Evolutionary conservation across 2,888 invertebrate species (phyloP), one percentile per base, ranked within the genome.

Genomic region (Phragmatobia fuliginosa): DNA sequence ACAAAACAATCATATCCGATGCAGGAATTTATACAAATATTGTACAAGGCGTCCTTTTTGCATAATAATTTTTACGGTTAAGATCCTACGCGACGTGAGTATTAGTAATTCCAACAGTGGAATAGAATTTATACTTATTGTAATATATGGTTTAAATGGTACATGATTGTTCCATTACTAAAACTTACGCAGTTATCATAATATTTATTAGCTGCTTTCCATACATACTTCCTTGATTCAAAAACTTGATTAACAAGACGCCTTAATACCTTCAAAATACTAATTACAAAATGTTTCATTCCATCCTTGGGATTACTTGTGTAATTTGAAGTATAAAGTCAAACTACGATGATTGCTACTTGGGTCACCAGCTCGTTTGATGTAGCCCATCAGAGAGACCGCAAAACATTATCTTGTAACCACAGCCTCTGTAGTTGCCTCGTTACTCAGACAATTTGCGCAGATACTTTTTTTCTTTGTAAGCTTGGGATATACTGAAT

Each of bases 361-460:
- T 58, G 73, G 79, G 79, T 81, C 83, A 78, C 79, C 76, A 78
- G 67, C 90, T 90, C 80, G 89, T 91, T 90, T 85, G 80, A 81
- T 77, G 77, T 75, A 73, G 74, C 81, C 88, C 85, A 87, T 87
- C 89, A 84, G 64, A 18, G 61, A 61, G 25, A 82, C 82, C 80
- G 72, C 80, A 81, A 72, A 76, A 82, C 78, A 81, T 81, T 82
- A 81, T 89, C 84, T 91, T 89, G 90, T 82, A 92, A 92, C 92
- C 82, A 76, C 78, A 80, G 79, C 73, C 71, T 69, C 70, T 45
- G 62, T 36, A 72, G 56, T 83, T 86, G 84, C 88, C 93, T 92
- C 87, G 93, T 93, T 92, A 92, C 87, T 75, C 82, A 84, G 90
- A 91, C 91, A 92, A 92, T 90, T 90, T 89, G 83, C 74, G 73